Conservation (phyloP, 2,888 invertebrate species). For the Frankliniella fusca region DNA sequence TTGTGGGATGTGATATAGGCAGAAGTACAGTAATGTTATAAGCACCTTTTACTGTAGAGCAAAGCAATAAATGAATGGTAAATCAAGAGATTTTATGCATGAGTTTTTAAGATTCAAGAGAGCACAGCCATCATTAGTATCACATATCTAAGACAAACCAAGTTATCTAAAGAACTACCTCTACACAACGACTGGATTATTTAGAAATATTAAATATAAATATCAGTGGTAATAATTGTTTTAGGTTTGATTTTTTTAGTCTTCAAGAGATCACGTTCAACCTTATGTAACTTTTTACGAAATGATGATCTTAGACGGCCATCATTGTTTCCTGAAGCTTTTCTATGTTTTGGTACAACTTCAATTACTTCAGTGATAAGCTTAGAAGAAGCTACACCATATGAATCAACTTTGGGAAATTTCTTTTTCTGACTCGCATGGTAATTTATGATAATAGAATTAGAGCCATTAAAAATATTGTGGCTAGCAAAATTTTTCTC, state of each 20-base stretch:
- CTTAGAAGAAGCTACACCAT: not conserved
- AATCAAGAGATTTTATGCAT: not conserved
- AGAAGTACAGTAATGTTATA: too few relatives aligned
- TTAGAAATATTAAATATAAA: not conserved
- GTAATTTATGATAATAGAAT: not conserved
- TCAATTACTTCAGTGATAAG: constrained; percentile 4
- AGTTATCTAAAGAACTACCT: too few relatives aligned
- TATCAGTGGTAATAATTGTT: constrained; percentile 42
- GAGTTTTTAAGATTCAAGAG: not conserved
- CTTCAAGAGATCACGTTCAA: not conserved
- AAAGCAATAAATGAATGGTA: too few relatives aligned
- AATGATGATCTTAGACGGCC: not conserved
- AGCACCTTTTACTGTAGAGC: too few relatives aligned
- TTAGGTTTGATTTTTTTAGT: constrained; percentile 46
- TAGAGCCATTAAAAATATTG: not conserved
- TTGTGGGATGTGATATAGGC: too few relatives aligned
- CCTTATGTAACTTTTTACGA: not conserved
- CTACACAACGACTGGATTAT: too few relatives aligned
- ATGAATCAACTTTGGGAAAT: not conserved
- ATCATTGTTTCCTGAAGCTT: not conserved
- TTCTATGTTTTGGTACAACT: not conserved
- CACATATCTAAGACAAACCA: not conserved
- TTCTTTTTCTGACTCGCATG: not conserved
- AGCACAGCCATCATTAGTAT: not conserved
- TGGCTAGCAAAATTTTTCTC: too few relatives aligned